Base-by-base conservation (phyloP, 2,113 vertebrate genomes). In the human (Homo sapiens) region DNA sequence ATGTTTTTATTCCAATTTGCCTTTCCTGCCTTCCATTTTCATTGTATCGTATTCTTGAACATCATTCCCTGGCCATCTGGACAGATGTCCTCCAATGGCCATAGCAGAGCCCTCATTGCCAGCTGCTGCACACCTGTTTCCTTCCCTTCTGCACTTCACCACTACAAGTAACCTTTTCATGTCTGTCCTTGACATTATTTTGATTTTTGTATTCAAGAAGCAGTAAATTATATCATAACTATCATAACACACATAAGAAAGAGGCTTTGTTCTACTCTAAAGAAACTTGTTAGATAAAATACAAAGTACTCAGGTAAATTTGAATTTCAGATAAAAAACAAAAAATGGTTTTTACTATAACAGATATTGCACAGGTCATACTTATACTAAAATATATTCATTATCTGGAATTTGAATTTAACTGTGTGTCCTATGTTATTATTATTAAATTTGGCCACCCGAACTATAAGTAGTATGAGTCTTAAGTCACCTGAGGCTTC, bases 61-160 rank as follows among this genome's bases (percentile, higher is more conserved):
- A 5, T 52, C 4, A 12, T 72, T 64, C 72, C 27, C 66, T 48
- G 45, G 43, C 38, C 22, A 3, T 75, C 84, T 66, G 32, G 48
- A 10, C 14, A 38, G 8, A n/a, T 55, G 12, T 43, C 14, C 55
- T 55, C 55, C 13, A 6, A 2, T 22, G 48, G 27, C 35, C 8
- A 2, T 8, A 45, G 25, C 27, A 23, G n/a, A n/a, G 5, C 0
- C 2, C 5, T n/a, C 1, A 0, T 48, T 8, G 27, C 20, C 27
- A 45, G 30, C 3, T 18, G 7, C 20, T 23, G 5, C 2, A 17
- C 0, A 78, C 16, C 45, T 61, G 2, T 76, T 64, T 70, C 14
- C 38, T 78, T 55, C 52, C 16, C 1, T 22, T 48, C 57, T 14
- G 6, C 0, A 18, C 35, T 73, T 82, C 43, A 5, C 1, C 5